Percentiles rank a stretch among this genome's conserved stretches.
phyloP scores from a whole-genome alignment of 23 tunicate species.

The Styela plicata region DNA sequence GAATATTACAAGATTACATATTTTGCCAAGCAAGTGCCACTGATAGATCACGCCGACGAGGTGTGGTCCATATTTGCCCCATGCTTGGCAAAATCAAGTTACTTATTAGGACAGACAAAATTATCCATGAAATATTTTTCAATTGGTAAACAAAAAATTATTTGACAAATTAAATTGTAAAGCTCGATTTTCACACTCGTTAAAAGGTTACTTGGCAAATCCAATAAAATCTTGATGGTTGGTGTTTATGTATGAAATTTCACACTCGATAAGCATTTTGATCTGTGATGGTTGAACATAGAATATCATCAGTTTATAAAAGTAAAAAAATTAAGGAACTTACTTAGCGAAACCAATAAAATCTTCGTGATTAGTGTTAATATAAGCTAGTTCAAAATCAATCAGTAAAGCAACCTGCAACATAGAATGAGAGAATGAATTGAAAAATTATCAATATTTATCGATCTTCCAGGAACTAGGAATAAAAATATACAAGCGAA shows the following conservation, averaged over 20 bases:
- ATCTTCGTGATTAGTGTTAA: constrained; percentile 94
- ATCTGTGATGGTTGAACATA: constrained; percentile 27
- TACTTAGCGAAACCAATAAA: constrained; percentile 97
- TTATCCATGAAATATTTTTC: too few species aligned
- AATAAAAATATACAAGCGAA: too few species aligned
- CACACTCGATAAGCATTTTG: constrained; percentile 59
- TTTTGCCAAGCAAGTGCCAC: too few species aligned
- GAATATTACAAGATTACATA: too few species aligned
- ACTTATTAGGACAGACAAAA: too few species aligned
- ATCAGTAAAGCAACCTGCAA: constrained; percentile 50
- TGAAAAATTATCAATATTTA: not conserved
- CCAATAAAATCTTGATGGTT: constrained; percentile 98
- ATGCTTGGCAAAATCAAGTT: too few species aligned
- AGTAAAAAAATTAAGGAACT: not conserved
- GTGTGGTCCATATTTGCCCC: too few species aligned
- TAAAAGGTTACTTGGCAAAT: constrained; percentile 70
- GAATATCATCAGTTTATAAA: not conserved
- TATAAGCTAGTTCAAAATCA: constrained; percentile 87
- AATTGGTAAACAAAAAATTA: too few species aligned
- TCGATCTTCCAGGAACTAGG: not conserved
- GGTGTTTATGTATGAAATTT: constrained; percentile 93
- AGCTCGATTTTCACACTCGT: not conserved
- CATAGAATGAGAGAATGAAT: not conserved
- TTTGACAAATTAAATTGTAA: too few species aligned
- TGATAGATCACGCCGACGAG: too few species aligned